Evolutionary conservation across 2,113 vertebrate genomes (phyloP).

Genomic region (Shinisaurus crocodilurus): DNA sequence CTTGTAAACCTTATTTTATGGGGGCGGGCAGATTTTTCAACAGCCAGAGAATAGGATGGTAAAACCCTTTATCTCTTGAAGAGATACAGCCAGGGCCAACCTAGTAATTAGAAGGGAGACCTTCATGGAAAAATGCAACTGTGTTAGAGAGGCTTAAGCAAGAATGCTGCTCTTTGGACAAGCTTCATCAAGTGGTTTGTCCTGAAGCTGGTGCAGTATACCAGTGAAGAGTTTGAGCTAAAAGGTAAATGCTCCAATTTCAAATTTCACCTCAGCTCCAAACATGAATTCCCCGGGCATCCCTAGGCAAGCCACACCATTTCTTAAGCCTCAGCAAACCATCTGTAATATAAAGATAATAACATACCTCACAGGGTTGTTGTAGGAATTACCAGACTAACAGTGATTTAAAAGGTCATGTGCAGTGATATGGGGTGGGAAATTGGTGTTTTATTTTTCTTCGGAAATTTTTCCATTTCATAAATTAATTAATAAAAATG

Average conservation of each 20-base stretch:
- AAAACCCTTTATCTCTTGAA: fast-evolving
- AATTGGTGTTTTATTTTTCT: too few relatives aligned
- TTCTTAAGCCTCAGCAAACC: neutral
- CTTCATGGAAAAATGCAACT: neutral
- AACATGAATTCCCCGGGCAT: neutral
- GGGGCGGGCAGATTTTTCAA: neutral
- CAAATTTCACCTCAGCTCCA: neutral
- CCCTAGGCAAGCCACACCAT: neutral
- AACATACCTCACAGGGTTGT: neutral
- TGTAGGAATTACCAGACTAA: neutral
- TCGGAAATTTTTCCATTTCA: too few relatives aligned
- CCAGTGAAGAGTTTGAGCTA: neutral
- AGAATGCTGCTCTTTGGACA: neutral
- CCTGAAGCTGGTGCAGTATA: too few relatives aligned
- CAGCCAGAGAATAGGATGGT: neutral
- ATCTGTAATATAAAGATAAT: neutral
- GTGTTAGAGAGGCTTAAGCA: constrained; percentile 1
- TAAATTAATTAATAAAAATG: too few relatives aligned
- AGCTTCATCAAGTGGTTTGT: neutral
- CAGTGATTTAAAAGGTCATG: neutral
- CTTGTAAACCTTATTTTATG: neutral
- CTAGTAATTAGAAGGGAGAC: neutral
- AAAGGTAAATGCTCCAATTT: neutral
- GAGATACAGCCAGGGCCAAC: neutral
- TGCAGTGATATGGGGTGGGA: too few relatives aligned